phyloP scores from a whole-genome alignment of 2,113 vertebrate genomes.

The Junco hyemalis region DNA sequence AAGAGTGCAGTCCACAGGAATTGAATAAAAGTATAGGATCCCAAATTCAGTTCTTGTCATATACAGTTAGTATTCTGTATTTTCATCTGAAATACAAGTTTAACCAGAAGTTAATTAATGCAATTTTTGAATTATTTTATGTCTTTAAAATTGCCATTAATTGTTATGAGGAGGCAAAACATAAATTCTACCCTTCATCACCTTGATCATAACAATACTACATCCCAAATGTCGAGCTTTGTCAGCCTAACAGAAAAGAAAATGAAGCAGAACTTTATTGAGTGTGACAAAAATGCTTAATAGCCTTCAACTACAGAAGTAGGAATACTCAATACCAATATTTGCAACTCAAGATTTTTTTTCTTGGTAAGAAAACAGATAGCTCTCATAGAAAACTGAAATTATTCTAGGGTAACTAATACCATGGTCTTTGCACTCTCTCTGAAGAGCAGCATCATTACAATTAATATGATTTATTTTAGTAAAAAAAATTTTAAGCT shows the following conservation, averaged over 20 bases:
- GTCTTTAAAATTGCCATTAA: neutral
- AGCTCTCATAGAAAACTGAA: neutral
- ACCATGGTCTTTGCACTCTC: neutral
- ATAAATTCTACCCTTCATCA: neutral
- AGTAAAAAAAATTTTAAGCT: neutral
- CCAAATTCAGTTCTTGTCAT: neutral
- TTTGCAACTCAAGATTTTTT: neutral
- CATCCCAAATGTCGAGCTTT: neutral
- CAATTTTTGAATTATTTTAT: rapidly evolving
- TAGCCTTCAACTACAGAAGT: neutral
- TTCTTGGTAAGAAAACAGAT: neutral
- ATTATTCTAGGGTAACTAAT: neutral
- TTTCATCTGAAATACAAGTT: neutral
- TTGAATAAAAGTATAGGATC: neutral
- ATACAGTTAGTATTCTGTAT: neutral
- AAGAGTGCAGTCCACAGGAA: neutral
- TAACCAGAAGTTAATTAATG: neutral
- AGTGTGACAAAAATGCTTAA: neutral
- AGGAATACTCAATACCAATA: neutral
- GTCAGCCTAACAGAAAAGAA: neutral
- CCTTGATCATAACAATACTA: neutral
- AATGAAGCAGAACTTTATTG: neutral
- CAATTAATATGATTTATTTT: neutral
- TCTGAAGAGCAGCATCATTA: neutral
- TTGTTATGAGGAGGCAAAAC: neutral